Evolutionary conservation across 2,888 invertebrate species (phyloP).

Genomic region (Lasioglossum lativentre): DNA sequence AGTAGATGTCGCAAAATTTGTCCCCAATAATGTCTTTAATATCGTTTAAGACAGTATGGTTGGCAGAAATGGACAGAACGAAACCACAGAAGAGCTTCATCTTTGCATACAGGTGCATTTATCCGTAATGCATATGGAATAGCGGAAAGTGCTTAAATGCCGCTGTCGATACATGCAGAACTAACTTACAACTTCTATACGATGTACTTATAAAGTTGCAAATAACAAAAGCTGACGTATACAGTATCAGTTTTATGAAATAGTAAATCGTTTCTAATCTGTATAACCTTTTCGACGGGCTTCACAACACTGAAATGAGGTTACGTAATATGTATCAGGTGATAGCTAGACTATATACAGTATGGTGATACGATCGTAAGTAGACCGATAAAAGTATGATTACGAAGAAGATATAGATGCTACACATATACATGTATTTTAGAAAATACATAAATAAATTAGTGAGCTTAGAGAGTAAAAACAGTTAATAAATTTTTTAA

Average conservation of each 20-base stretch:
- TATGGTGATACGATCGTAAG: background rate
- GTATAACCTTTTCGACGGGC: no score
- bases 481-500: no score
- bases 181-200: no score
- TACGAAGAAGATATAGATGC: background rate
- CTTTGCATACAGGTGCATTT: background rate
- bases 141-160: background rate
- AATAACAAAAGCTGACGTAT: background rate
- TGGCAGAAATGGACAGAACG: background rate
- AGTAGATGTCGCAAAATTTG: no score
- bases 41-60: background rate
- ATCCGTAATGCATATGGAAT: background rate
- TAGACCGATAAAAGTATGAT: background rate
- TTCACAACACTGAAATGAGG: background rate
- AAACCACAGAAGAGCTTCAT: background rate
- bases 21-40: no score
- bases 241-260: background rate
- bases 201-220: background rate
- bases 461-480: background rate
- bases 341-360: background rate
- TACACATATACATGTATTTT: background rate
- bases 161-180: background rate
- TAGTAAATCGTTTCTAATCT: background rate
- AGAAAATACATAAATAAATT: background rate
- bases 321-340: background rate